A percentile compares a stretch with the other conserved stretches of the same genome.
These are phyloP conservation scores for Phocoena phocoena DNA, from an alignment of 2,113 vertebrate species.

Conservation along the genomic window DNA sequence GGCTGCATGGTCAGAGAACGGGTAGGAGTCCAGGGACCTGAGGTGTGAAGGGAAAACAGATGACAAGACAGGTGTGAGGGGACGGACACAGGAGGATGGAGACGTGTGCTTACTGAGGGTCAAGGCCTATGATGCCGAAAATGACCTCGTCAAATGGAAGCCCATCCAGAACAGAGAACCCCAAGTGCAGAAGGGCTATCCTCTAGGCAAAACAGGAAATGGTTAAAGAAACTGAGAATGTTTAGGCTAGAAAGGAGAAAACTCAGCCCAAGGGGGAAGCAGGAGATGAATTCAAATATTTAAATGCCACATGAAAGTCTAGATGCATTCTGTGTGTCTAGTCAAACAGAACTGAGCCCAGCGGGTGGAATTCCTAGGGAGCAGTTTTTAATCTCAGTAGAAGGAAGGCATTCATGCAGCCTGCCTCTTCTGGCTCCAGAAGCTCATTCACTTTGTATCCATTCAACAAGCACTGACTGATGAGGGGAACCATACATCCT, in stretches of 20 bases:
- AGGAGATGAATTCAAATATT: neutral
- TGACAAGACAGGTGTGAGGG: neutral
- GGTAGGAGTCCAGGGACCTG: neutral
- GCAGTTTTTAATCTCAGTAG: neutral
- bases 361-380: neutral
- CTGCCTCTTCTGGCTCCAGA: neutral
- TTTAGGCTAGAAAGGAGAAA: neutral
- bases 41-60: neutral
- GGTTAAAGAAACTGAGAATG: neutral
- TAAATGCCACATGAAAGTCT: neutral
- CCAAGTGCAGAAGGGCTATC: neutral
- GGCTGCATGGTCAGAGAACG: neutral
- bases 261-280: neutral
- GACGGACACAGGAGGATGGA: neutral
- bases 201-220: neutral
- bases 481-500: neutral
- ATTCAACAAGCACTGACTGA: neutral
- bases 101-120: neutral
- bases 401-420: neutral
- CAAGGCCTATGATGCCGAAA: neutral
- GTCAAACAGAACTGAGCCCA: conserved; percentile 19
- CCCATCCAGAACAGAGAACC: neutral
- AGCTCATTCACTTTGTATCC: neutral
- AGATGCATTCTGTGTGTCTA: neutral
- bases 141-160: neutral